Base-by-base conservation (phyloP, 2,888 invertebrate genomes). In the Sarcophaga variegata region DNA sequence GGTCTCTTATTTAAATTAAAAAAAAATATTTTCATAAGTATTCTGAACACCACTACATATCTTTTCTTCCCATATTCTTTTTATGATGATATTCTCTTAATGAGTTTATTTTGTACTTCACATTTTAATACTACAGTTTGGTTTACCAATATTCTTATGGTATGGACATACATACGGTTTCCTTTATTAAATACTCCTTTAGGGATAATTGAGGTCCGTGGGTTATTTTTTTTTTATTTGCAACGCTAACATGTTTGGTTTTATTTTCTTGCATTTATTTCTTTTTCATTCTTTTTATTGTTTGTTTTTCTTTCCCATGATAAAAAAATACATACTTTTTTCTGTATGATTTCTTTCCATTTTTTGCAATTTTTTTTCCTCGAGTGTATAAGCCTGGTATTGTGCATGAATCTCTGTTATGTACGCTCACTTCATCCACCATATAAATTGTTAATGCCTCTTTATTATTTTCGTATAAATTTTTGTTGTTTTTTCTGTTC, bases 401-500 rank as follows among this genome's bases (percentile, higher is more conserved):
- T 72, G 37, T 72, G 59, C 37, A 63, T 22, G 81, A 47, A 49
- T 69, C 27, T 66, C 17, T 69, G 45, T 20, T 17, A 45, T n/a
- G 69, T 10, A n/a, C 17, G 54, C 17, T 77, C 6, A 62, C 37
- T 81, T 70, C 66, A 59, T 69, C 63, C 71, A 81, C 78, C 76
- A 71, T 75, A 78, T 78, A 83, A 84, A 87, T 83, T 82, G 85
- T 83, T 85, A 87, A 89, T 89, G 63, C 81, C 70, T 80, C 83
- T 88, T 76, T 76, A 86, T 88, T 85, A 86, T 89, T 83, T 82
- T 82, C 81, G 78, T 70, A 85, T 86, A 81, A 79, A 80, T 77
- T 74, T 60, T 75, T 72, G 14, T 87, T 88, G 88, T 88, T 86
- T 81, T 90, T 87, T 88, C 89, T 82, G 81, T 78, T 66, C 27